Conservation (phyloP, 2,888 invertebrate genomes). For the Nymphalis c-album region DNA sequence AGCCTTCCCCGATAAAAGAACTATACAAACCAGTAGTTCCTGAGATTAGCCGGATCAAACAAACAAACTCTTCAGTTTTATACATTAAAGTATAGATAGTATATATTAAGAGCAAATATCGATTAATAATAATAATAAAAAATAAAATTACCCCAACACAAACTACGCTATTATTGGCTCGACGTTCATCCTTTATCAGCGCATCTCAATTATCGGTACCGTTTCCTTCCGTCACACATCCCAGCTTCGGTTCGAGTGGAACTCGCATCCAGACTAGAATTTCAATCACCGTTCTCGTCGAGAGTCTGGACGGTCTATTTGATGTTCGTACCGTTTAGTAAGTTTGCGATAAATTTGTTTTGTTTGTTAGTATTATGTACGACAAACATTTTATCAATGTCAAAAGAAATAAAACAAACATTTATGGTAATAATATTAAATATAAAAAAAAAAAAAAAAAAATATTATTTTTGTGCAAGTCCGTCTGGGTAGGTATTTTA, state of each 20-base stretch:
- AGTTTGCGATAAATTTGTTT: neutral
- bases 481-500: too few relatives aligned
- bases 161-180: neutral
- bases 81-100: too few relatives aligned
- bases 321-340: conserved; percentile 1
- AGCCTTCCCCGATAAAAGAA: too few relatives aligned
- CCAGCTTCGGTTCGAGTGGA: conserved; percentile 3
- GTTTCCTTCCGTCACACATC: conserved; percentile 4
- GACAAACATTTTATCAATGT: neutral
- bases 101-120: too few relatives aligned
- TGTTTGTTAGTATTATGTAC: neutral
- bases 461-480: too few relatives aligned
- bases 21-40: too few relatives aligned
- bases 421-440: too few relatives aligned
- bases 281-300: conserved; percentile 20
- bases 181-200: conserved; percentile 5
- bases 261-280: conserved; percentile 18
- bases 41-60: too few relatives aligned
- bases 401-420: too few relatives aligned
- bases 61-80: too few relatives aligned
- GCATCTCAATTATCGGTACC: neutral
- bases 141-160: neutral
- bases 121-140: too few relatives aligned
- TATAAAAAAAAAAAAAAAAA: too few relatives aligned
- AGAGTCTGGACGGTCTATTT: conserved; percentile 6